Evolutionary conservation across 2,888 invertebrate genomes (phyloP).

Genomic region (Drosophila acutilabella): DNA sequence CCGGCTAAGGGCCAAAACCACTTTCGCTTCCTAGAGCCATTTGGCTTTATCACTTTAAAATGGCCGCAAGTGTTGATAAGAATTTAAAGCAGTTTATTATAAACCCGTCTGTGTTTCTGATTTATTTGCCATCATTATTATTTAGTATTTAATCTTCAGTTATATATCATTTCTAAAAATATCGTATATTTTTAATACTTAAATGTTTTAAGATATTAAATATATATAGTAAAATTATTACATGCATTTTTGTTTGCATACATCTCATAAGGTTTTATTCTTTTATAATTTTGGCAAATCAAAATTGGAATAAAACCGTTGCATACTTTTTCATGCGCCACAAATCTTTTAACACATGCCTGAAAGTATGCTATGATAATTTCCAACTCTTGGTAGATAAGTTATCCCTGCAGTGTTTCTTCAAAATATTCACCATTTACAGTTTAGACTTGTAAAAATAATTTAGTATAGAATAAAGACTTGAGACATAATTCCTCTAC

Average conservation of each 20-base stretch:
- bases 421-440: no score
- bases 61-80: conserved; percentile 64
- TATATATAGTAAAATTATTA: no score
- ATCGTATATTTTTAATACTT: no score
- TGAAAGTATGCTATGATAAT: conserved; percentile 31
- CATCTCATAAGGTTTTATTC: no score
- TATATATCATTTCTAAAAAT: not conserved
- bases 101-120: not conserved
- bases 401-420: no score
- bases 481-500: no score
- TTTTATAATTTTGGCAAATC: not conserved
- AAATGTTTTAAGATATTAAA: no score
- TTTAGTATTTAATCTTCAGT: not conserved
- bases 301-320: not conserved
- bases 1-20: conserved; percentile 70
- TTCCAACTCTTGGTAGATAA: not conserved
- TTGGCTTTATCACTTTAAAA: conserved; percentile 68
- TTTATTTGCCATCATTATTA: not conserved
- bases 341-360: not conserved
- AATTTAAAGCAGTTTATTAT: conserved; percentile 41
- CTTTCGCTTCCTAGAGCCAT: conserved; percentile 69
- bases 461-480: no score
- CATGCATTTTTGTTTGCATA: no score
- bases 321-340: conserved; percentile 27
- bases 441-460: no score